These are phyloP conservation scores for Malthinus seriepunctatus DNA, from an alignment of 2,888 invertebrate species.

Conservation along the genomic window DNA sequence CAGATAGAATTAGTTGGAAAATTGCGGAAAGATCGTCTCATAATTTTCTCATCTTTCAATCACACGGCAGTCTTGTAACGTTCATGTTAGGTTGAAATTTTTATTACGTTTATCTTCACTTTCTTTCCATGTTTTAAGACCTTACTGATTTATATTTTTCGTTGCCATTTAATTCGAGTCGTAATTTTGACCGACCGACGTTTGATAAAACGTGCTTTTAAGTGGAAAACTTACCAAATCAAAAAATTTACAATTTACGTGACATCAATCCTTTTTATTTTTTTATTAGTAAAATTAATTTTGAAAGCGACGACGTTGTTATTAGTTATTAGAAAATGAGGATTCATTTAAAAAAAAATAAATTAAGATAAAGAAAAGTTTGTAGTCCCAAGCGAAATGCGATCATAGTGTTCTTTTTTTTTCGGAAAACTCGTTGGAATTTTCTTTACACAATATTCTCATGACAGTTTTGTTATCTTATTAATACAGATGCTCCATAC, in stretches of 20 bases:
- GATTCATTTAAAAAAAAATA: not conserved
- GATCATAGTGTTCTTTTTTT: constrained; percentile 11
- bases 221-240: not conserved
- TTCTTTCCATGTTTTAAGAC: constrained; percentile 11
- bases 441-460: constrained; percentile 13
- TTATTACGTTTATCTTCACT: not conserved
- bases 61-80: not conserved
- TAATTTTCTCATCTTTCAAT: not conserved
- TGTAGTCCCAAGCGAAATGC: constrained; percentile 3
- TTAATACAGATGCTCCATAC: constrained; percentile 8
- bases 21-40: not conserved
- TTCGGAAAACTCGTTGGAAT: constrained; percentile 7
- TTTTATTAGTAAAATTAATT: too few relatives aligned
- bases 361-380: constrained; percentile 12
- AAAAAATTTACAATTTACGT: too few relatives aligned
- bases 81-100: not conserved
- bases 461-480: constrained; percentile 12
- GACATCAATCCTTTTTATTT: too few relatives aligned
- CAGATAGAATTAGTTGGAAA: too few relatives aligned
- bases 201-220: constrained; percentile 8
- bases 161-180: constrained; percentile 15
- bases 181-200: constrained; percentile 20
- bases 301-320: too few relatives aligned
- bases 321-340: too few relatives aligned
- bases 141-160: constrained; percentile 14